Conservation (phyloP, 2,888 invertebrate species). For the Lepidonotus clava region DNA sequence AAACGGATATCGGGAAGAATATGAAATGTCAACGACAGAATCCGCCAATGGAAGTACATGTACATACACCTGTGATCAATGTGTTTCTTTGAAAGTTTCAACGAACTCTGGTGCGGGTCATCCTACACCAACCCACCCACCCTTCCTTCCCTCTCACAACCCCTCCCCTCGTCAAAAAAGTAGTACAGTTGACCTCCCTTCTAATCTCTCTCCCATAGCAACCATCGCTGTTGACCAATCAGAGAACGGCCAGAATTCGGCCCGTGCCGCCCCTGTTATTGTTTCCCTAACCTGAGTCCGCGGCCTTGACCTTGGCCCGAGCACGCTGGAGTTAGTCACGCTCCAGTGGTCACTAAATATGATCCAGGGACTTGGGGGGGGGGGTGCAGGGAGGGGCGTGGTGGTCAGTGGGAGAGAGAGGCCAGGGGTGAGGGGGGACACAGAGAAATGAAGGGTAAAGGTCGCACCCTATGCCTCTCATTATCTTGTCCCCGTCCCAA, state of each 20-base stretch:
- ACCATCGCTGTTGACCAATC: not conserved
- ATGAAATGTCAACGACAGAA: no score
- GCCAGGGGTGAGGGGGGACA: not conserved
- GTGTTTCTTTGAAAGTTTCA: no score
- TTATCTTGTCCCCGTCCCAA: no score
- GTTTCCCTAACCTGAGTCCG: not conserved
- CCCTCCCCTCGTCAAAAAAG: not conserved
- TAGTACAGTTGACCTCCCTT: not conserved
- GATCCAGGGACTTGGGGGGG: not conserved
- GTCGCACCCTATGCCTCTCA: not conserved
- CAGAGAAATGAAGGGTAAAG: not conserved
- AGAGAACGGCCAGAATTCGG: not conserved
- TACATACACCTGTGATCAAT: no score
- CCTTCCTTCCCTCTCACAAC: not conserved
- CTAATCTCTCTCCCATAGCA: not conserved
- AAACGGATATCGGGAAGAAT: no score
- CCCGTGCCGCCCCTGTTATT: not conserved
- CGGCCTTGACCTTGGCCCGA: not conserved
- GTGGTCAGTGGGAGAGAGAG: not conserved
- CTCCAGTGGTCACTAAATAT: conserved; percentile 1
- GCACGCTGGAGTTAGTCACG: not conserved
- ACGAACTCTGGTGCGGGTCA: no score
- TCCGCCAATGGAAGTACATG: no score
- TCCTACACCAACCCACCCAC: not conserved
- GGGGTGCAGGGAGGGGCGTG: not conserved